phyloP scores from a whole-genome alignment of 1,140 invertebrate species.

The Cephus cinctus region DNA sequence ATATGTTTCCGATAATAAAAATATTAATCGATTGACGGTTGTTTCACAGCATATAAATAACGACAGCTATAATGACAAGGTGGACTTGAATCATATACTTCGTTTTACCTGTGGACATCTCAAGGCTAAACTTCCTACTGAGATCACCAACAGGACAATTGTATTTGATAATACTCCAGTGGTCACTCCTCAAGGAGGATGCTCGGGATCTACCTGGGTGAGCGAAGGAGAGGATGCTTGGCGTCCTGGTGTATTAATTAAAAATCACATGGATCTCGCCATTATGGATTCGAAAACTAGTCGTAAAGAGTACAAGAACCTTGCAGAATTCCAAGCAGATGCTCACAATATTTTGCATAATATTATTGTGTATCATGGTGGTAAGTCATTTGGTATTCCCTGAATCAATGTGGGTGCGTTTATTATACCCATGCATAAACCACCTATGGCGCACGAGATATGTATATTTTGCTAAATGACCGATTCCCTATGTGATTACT shows the following conservation, averaged over 20 bases:
- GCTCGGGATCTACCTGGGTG: constrained; percentile 44
- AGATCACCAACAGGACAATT: constrained; percentile 49
- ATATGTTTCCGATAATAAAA: neutral
- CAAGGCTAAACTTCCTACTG: constrained; percentile 47
- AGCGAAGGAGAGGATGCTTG: constrained; percentile 50
- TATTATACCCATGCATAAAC: too few relatives aligned
- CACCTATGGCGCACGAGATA: too few relatives aligned
- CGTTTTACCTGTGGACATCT: constrained; percentile 48
- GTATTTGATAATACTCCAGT: constrained; percentile 36
- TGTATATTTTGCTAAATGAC: too few relatives aligned
- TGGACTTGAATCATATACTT: constrained; percentile 45
- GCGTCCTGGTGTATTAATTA: constrained; percentile 46
- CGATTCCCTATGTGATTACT: too few relatives aligned
- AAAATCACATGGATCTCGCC: constrained; percentile 49
- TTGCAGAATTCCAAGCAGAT: constrained; percentile 47
- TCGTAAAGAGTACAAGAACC: constrained; percentile 42
- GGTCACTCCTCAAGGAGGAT: constrained; percentile 33
- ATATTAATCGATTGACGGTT: neutral
- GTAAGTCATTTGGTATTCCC: too few relatives aligned
- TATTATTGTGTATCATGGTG: constrained; percentile 48
- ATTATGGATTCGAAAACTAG: constrained; percentile 48
- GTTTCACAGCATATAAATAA: constrained; percentile 39
- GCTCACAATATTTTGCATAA: constrained; percentile 51
- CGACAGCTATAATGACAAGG: constrained; percentile 32
- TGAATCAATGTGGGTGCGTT: too few relatives aligned